These are phyloP conservation scores for Drosophila rubida DNA, from an alignment of 2,888 invertebrate genomes.

Conservation along the genomic window DNA sequence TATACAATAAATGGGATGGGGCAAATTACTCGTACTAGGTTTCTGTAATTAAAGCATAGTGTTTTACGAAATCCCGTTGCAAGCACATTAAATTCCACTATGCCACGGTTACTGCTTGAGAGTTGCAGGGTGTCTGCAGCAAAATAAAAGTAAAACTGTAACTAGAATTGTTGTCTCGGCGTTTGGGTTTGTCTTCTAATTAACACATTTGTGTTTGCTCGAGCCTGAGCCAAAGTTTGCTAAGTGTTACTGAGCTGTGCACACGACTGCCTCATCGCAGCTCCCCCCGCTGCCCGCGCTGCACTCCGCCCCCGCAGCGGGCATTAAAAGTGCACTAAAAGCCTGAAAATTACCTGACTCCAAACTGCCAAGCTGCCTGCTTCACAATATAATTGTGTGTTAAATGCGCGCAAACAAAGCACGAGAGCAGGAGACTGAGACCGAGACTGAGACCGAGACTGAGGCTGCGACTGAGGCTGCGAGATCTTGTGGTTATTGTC, in stretches of 20 bases:
- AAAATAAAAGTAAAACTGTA: constrained; percentile 2
- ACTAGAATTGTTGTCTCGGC: constrained; percentile 15
- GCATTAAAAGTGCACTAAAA: constrained; percentile 51
- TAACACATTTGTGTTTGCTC: constrained; percentile 51
- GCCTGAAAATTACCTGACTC: constrained; percentile 72
- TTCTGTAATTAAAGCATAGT: too few species aligned
- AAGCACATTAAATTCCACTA: too few species aligned
- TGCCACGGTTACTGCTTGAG: background rate
- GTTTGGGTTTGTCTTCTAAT: constrained; percentile 48
- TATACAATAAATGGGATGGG: too few species aligned
- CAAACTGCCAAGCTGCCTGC: constrained; percentile 39
- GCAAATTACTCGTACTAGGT: too few species aligned
- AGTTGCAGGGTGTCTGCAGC: background rate
- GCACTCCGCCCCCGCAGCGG: background rate
- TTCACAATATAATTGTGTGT: constrained; percentile 67
- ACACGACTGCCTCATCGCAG: background rate
- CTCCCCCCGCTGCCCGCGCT: background rate
- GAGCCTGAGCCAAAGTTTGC: constrained; percentile 34
- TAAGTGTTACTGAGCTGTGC: constrained; percentile 31
- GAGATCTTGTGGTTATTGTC: constrained; percentile 24
- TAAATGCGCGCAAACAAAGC: constrained; percentile 61
- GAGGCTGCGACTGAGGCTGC: background rate
- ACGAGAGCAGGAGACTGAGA: background rate
- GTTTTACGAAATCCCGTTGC: too few species aligned
- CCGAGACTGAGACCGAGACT: background rate